These are phyloP conservation scores for Hyles lineata DNA, from an alignment of 2,888 invertebrate species.

Conservation along the genomic window DNA sequence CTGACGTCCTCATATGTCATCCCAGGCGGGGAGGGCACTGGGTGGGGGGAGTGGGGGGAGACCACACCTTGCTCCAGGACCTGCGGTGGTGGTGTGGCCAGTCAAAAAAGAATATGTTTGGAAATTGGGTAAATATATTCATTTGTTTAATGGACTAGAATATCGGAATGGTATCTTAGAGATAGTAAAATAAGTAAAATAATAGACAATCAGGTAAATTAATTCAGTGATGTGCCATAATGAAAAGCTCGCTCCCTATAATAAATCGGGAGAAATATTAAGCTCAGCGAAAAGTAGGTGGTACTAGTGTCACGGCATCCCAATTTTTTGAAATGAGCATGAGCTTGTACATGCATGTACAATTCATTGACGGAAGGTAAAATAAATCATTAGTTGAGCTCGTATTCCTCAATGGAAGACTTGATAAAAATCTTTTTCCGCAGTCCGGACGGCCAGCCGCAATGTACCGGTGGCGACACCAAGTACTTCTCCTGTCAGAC, in stretches of 20 bases:
- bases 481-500: conserved; percentile 96
- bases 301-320: too few relatives aligned
- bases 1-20: conserved; percentile 89
- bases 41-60: conserved; percentile 94
- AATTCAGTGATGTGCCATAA: too few relatives aligned
- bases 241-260: too few relatives aligned
- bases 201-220: too few relatives aligned
- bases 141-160: background rate
- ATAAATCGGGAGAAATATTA: too few relatives aligned
- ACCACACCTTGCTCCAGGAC: conserved; percentile 94
- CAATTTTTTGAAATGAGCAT: too few relatives aligned
- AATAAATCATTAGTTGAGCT: too few relatives aligned
- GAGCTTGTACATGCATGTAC: too few relatives aligned
- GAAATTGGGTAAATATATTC: conserved; percentile 81
- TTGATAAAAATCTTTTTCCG: conserved; percentile 30
- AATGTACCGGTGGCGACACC: conserved; percentile 91
- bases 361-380: too few relatives aligned
- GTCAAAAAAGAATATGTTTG: conserved; percentile 91
- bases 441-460: conserved; percentile 86
- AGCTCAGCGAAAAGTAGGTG: too few relatives aligned
- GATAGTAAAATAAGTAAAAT: background rate
- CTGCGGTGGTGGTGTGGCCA: conserved; percentile 97
- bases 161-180: background rate
- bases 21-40: conserved; percentile 87
- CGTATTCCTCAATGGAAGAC: too few relatives aligned